Evolutionary conservation across 2,888 invertebrate genomes (phyloP).

Genomic region (Pyrrhosoma nymphula): DNA sequence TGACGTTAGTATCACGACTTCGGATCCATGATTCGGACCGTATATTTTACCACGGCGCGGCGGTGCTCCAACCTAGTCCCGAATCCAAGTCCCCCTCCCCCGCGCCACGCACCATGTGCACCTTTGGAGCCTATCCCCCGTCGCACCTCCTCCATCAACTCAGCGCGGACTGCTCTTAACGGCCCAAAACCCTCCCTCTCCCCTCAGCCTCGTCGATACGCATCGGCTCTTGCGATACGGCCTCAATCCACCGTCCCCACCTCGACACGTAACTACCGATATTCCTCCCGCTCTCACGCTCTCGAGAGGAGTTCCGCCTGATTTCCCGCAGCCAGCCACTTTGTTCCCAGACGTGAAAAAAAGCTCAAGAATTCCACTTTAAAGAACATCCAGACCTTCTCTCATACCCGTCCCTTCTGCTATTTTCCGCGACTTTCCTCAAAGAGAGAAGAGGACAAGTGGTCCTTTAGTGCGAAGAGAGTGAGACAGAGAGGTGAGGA

Average conservation of each 20-base stretch:
- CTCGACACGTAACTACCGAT: not conserved
- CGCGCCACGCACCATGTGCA: not conserved
- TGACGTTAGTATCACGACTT: conserved; percentile 1
- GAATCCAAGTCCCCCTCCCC: not conserved
- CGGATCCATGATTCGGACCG: not conserved
- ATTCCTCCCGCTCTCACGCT: conserved; percentile 28
- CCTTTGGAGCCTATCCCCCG: not conserved
- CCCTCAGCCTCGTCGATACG: not conserved
- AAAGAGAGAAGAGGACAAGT: conserved; percentile 18
- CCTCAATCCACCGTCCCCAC: not conserved
- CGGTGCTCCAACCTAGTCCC: not conserved
- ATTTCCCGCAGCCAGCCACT: conserved; percentile 33
- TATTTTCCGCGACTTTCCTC: conserved; percentile 4
- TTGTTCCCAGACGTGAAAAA: not conserved
- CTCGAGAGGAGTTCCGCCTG: conserved; percentile 27
- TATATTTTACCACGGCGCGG: not conserved
- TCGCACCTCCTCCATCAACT: not conserved
- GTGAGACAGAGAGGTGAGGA: not conserved
- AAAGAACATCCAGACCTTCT: not conserved
- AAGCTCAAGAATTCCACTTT: not conserved
- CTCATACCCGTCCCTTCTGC: not conserved
- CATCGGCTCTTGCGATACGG: not conserved
- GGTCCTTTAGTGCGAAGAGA: not conserved
- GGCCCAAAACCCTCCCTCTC: not conserved
- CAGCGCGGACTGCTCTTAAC: not conserved